Base-by-base conservation (phyloP, 2,888 invertebrate species). In the Apotomis betuletana region DNA sequence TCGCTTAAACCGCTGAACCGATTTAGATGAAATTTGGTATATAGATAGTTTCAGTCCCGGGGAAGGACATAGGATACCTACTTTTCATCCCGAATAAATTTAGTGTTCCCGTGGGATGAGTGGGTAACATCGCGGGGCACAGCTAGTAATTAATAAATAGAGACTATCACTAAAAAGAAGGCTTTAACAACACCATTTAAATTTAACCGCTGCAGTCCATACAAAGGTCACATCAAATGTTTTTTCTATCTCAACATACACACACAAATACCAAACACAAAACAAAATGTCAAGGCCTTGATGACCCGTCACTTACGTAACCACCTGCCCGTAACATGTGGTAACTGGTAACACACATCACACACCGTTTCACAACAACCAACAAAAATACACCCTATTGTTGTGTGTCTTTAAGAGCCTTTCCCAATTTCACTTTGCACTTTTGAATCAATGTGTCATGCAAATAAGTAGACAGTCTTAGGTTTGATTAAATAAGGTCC, bases 281-380 rank as follows among this genome's bases (percentile, higher is more conserved):
- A 15, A 67, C 54, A 57, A 70, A 75, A 75, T 73, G 74, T 73
- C 74, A 73, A 73, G 73, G 74, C 65, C 70, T 70, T 6, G 54
- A 44, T 60, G 67, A 71, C 70, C 67, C 61, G 57, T 60, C 67
- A 38, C 65, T 71, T 72, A 72, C 62, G 67, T 72, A 72, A 67
- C 27, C 71, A 72, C 71, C 71, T 72, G 71, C 67, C 51, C 49
- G 62, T 57, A 57, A 58, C 58, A 38, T 71, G 67, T 71, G 57
- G 62, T 55, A 63, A 72, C 27, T 2, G 2, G 27, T 27, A 2
- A 27, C 15, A 15, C 27, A 27, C 58, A 36, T 46, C 58, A 36
- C 44, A 51, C 44, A 46, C 27, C 15, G n/a, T 12, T 59, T 44
- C 59, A 67, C 51, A 51, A 65, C n/a, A 9, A 51, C 15, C 13